Conservation (phyloP, 35 echinoderm and acorn worm species). For the Diadema setosum region DNA sequence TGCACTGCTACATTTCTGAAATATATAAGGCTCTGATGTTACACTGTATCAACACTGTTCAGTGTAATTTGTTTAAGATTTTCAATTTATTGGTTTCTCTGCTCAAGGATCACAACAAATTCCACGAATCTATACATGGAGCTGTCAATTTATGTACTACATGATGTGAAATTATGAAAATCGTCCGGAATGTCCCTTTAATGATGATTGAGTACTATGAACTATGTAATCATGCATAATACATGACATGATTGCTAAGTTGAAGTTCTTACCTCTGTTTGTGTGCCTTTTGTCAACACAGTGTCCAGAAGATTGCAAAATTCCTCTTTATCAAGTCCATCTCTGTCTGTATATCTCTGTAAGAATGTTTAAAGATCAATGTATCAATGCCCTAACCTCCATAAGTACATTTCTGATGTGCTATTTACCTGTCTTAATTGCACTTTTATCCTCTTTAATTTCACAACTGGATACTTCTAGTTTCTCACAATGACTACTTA, state of each 20-base stretch:
- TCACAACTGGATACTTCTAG: background rate
- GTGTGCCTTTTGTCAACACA: slow-evolving; percentile 62
- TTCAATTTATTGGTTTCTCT: background rate
- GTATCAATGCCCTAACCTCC: no score
- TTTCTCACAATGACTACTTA: background rate
- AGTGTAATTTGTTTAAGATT: no score
- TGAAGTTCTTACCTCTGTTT: slow-evolving; percentile 52
- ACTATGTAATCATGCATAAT: background rate
- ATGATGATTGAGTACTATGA: background rate
- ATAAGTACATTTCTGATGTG: no score
- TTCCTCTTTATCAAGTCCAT: slow-evolving; percentile 50
- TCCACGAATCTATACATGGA: background rate
- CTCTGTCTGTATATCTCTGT: background rate
- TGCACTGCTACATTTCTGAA: no score
- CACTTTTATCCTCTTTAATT: background rate
- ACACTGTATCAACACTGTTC: no score
- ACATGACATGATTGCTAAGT: background rate
- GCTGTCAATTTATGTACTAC: background rate
- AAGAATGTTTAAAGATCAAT: background rate
- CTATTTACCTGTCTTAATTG: no score
- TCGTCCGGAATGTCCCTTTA: background rate
- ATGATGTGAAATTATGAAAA: background rate
- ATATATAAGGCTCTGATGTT: no score
- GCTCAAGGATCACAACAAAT: background rate
- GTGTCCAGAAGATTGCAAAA: slow-evolving; percentile 59